Conservation (phyloP, 2,888 invertebrate species). For the Xanthorhoe spadicearia region DNA sequence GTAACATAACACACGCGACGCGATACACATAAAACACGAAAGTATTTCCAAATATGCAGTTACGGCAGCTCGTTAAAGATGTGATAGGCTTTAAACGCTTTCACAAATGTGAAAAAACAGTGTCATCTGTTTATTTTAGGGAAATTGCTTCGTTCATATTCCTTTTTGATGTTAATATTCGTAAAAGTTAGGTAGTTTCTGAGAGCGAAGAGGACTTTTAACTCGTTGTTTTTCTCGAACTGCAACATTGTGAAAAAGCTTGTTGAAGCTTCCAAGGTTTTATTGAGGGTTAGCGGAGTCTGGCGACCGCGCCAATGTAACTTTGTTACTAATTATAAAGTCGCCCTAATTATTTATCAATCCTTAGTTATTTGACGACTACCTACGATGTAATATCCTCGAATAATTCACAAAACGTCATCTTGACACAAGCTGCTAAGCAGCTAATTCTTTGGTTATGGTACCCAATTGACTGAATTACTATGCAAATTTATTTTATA, state of each 20-base stretch:
- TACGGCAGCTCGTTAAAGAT: constrained; percentile 19
- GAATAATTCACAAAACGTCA: too few relatives aligned
- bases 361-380: too few relatives aligned
- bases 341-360: too few relatives aligned
- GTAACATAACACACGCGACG: background rate
- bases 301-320: constrained; percentile 60
- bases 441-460: too few relatives aligned
- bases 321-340: constrained; percentile 65
- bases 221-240: constrained; percentile 60
- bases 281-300: constrained; percentile 59
- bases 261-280: constrained; percentile 62
- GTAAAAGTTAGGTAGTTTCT: constrained; percentile 49
- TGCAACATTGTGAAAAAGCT: constrained; percentile 65
- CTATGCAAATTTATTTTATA: too few relatives aligned
- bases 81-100: constrained; percentile 27
- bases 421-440: too few relatives aligned
- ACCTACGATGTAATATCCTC: too few relatives aligned
- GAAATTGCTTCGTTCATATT: constrained; percentile 42
- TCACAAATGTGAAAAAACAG: constrained; percentile 35
- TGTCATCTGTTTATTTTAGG: constrained; percentile 38
- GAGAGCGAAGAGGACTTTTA: constrained; percentile 50
- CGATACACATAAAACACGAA: constrained; percentile 2
- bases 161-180: constrained; percentile 43
- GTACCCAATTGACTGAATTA: too few relatives aligned
- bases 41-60: constrained; percentile 17